Evolutionary conservation across 2,888 invertebrate species (phyloP).

Genomic region (Anodontia alba): DNA sequence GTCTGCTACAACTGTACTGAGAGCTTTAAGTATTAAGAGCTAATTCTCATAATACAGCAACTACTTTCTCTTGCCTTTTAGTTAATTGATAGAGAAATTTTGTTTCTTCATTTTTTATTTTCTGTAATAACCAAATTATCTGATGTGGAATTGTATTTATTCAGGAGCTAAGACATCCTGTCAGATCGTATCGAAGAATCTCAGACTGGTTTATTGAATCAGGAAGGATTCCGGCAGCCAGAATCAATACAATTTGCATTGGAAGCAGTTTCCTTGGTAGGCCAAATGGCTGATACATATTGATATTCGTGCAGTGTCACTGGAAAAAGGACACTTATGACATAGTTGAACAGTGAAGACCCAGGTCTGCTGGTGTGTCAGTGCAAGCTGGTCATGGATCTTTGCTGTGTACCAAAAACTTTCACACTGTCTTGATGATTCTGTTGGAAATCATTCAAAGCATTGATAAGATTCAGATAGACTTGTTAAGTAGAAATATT

Average conservation of each 20-base stretch:
- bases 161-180: conserved; percentile 1
- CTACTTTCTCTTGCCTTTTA: neutral
- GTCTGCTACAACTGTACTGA: too few species aligned
- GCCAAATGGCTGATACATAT: neutral
- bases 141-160: conserved; percentile 3
- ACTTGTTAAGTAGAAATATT: too few species aligned
- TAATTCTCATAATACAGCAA: neutral
- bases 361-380: too few species aligned
- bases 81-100: neutral
- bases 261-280: conserved; percentile 2
- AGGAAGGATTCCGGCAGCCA: neutral
- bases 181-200: conserved; percentile 8
- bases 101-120: neutral
- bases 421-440: too few species aligned
- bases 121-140: neutral
- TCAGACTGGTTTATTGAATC: conserved; percentile 16
- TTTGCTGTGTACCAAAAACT: too few species aligned
- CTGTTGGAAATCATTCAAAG: too few species aligned
- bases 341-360: too few species aligned
- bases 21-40: neutral
- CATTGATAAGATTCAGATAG: too few species aligned
- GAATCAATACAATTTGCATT: conserved; percentile 16
- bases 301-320: neutral
- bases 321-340: too few species aligned
- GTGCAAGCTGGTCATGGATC: too few species aligned